Evolutionary conservation across 2,113 vertebrate genomes (phyloP), one percentile per base, ranked within the genome.

Genomic region (Actenoides lindsayi): DNA sequence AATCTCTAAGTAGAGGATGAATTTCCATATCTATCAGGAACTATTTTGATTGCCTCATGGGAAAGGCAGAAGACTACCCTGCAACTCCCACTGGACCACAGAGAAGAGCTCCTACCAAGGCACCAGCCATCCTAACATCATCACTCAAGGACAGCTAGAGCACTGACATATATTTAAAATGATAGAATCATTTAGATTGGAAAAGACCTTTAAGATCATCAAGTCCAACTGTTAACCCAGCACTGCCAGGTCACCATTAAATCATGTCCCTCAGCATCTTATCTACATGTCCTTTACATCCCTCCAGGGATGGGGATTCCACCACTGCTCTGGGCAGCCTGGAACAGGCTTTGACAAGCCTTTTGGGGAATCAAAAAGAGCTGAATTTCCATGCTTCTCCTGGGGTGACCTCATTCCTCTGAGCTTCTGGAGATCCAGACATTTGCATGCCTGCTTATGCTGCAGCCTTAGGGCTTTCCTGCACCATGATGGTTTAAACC

Each of bases 81-180:
- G 62, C 27, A 67, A 8, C 9, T 24, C 37, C 7, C 33, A 4
- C 1, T 13, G 24, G 71, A 33, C 37, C 37, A 67, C 0, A 0
- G 31, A 59, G 37, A 57, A 70, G 13, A 0, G 2, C 12, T 78
- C 19, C 50, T 60, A 20, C 64, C 31, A 8, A 74, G 33, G 51
- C 46, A 79, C 71, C 28, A 44, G 37, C 62, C 3, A 1, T 15
- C n/a, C 25, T 14, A 41, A 50, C 18, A n/a, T 8, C 57, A 31
- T 54, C 42, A 4, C 30, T 48, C 79, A 37, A 41, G 54, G 81
- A 28, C 57, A 83, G 57, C 28, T 46, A 42, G 27, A 80, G 25
- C 51, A 53, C 35, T 33, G 31, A 69, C 15, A 14, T 17, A 10
- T 16, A 41, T 23, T 89, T 53, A 7, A 17, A 88, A 71, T 53